A percentile compares a stretch with the other conserved stretches of the same genome.
Conservation (phyloP, 2,797 vertebrate species). For the Falco berigora region DNA sequence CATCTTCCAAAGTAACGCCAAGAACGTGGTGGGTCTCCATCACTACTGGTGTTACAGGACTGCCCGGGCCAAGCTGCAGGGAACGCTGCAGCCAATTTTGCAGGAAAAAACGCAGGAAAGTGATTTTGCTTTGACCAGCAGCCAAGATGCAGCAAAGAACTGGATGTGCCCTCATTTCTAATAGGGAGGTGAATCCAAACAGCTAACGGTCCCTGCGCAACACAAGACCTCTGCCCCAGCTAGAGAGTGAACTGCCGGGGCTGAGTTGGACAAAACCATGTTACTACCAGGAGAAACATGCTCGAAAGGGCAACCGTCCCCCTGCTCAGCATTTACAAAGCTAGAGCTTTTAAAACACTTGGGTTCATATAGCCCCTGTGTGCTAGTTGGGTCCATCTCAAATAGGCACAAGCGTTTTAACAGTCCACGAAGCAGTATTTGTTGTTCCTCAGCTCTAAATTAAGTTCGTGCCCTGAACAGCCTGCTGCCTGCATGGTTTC, state of each 20-base stretch:
- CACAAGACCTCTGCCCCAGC: neutral
- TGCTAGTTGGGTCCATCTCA: neutral
- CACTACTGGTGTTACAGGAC: neutral
- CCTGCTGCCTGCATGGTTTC: neutral
- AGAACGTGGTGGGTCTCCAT: neutral
- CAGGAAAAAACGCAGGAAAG: neutral
- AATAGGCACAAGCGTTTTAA: neutral
- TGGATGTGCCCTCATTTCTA: neutral
- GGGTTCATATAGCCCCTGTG: neutral
- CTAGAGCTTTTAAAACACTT: neutral
- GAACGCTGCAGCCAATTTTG: neutral
- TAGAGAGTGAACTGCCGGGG: neutral
- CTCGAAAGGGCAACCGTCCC: neutral
- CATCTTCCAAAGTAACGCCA: neutral
- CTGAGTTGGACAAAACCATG: neutral
- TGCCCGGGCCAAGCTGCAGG: neutral
- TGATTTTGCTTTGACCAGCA: neutral
- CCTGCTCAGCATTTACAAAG: neutral
- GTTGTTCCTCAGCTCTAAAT: neutral
- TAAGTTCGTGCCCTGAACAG: neutral
- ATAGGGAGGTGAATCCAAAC: neutral
- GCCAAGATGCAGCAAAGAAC: neutral
- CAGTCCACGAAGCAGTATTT: neutral
- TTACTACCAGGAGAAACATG: neutral
- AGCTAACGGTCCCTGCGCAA: neutral